These are phyloP conservation scores for Hephaestus fuliginosus DNA, from an alignment of 2,797 vertebrate species.

Conservation along the genomic window DNA sequence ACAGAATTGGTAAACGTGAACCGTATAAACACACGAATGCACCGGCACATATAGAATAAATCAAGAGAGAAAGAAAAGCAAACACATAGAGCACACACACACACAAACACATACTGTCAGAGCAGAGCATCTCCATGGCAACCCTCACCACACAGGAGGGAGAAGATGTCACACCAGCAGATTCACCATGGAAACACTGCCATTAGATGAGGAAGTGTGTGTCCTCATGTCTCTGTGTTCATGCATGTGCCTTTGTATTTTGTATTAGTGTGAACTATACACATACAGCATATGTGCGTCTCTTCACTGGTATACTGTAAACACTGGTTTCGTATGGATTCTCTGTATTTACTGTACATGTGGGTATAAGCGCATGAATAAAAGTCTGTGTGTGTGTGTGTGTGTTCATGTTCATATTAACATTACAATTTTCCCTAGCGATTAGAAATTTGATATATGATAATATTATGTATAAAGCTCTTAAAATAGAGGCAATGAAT, in stretches of 20 bases:
- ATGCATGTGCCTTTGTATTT: conserved; percentile 59
- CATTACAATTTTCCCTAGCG: not conserved
- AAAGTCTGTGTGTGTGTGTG: conserved; percentile 16
- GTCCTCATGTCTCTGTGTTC: conserved; percentile 56
- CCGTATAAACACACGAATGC: not conserved
- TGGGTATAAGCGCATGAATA: not conserved
- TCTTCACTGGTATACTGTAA: not conserved
- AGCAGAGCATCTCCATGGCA: conserved; percentile 79
- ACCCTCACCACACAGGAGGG: conserved; percentile 79
- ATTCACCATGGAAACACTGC: conserved; percentile 84
- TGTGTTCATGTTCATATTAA: conserved; percentile 3
- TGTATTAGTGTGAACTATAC: conserved; percentile 43
- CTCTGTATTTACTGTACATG: not conserved
- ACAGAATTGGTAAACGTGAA: conserved; percentile 4
- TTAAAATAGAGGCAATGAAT: not conserved
- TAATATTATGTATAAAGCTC: not conserved
- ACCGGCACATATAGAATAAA: conserved; percentile 34
- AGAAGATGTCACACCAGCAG: conserved; percentile 81
- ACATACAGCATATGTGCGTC: conserved; percentile 4
- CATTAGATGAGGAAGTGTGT: conserved; percentile 78
- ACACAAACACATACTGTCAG: conserved; percentile 74
- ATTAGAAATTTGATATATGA: not conserved
- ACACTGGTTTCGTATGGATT: not conserved
- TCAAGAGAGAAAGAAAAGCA: conserved; percentile 48
- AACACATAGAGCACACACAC: conserved; percentile 44